Evolutionary conservation across 53 echinoderm and acorn worm species (phyloP), one percentile per base, ranked within the genome.

Genomic region (Henricia sp.): DNA sequence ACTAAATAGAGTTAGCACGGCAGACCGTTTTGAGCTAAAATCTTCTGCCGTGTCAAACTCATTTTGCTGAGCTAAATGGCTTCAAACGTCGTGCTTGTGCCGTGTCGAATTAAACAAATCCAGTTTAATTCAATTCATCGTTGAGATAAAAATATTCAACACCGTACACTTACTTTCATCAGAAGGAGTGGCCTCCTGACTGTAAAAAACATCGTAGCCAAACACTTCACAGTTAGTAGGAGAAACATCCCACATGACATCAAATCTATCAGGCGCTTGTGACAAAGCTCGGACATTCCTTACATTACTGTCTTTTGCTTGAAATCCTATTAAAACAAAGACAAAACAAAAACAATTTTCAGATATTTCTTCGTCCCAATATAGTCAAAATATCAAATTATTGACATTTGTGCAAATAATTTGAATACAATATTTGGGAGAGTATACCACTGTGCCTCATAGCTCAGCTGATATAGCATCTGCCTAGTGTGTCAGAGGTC

Each of bases 141-240:
- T n/a, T n/a, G n/a, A n/a, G n/a, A n/a, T n/a, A n/a, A n/a, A n/a
- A n/a, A n/a, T n/a, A n/a, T n/a, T n/a, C n/a, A n/a, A 3, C 34
- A 4, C 30, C 44, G 44, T 13, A 29, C 29, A 28, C 56, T 32
- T 39, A 85, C 85, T 21, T 37, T 73, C 69, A 14, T n/a, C 12
- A 6, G 50, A 54, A 5, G 74, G 52, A 38, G 20, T 3, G 6
- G 23, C 46, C 48, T 72, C 62, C 1, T 73, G 35, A 32, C 36
- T 60, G 70, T 87, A 91, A 63, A 83, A 87, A 9, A 93, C 53
- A 13, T 41, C 85, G 69, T 96, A 93, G 54, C 91, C 93, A 62
- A 96, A 82, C 40, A 96, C 86, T 51, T 96, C 96, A 85, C 96
- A 96, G 76, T 91, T 91, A 40, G 68, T 53, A 14, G 87, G 88